phyloP scores from a whole-genome alignment of 2,888 invertebrate species.

The Drosophila antonietae region DNA sequence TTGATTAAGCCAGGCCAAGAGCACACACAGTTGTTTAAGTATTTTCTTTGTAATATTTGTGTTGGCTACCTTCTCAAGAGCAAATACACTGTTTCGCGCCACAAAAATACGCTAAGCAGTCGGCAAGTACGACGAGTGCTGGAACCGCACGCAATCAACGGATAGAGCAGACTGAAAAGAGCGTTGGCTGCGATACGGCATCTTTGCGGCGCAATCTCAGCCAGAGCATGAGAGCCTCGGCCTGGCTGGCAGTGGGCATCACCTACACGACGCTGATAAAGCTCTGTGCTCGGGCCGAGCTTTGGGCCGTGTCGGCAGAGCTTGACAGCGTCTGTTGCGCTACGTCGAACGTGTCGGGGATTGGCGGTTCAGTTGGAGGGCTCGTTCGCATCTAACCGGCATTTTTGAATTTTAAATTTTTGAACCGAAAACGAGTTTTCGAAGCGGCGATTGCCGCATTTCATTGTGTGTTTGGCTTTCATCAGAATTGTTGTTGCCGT shows the following conservation, averaged over 20 bases:
- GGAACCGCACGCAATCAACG: constrained; percentile 68
- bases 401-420: constrained; percentile 58
- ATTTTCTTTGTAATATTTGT: constrained; percentile 17
- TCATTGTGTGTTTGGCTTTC: constrained; percentile 46
- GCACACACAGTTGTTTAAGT: constrained; percentile 44
- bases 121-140: constrained; percentile 25
- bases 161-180: constrained; percentile 66
- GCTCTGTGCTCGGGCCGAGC: constrained; percentile 23
- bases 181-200: constrained; percentile 54
- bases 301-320: constrained; percentile 30
- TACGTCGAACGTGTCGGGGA: constrained; percentile 59
- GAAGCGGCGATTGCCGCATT: constrained; percentile 29
- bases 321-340: constrained; percentile 31
- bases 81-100: constrained; percentile 53
- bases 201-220: constrained; percentile 70
- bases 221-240: constrained; percentile 29
- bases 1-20: constrained; percentile 27
- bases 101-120: constrained; percentile 28
- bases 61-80: constrained; percentile 37
- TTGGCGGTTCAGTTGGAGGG: constrained; percentile 48
- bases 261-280: constrained; percentile 27
- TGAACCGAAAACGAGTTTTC: constrained; percentile 61
- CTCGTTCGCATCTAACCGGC: constrained; percentile 70
- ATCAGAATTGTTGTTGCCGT: constrained; percentile 32
- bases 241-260: constrained; percentile 30